A percentile compares a stretch with the other conserved stretches of the same genome.
These are phyloP conservation scores for Salpingus planirostris DNA, from an alignment of 2,888 invertebrate genomes.

Conservation along the genomic window DNA sequence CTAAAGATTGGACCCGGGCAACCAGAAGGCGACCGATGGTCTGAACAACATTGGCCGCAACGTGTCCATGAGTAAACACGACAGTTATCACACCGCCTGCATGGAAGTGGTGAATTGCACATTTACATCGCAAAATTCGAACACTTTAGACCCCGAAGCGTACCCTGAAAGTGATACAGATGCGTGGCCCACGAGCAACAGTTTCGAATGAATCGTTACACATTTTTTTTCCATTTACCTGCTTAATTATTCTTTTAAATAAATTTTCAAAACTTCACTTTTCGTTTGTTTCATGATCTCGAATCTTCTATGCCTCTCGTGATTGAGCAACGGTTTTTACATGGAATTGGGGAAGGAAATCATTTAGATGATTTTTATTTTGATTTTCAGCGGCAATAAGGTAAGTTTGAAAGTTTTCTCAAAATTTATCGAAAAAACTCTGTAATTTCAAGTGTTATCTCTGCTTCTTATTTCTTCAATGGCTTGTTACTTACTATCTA, in stretches of 20 bases:
- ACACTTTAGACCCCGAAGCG: slow-evolving; percentile 35
- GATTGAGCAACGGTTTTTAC: no score
- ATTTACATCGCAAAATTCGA: slow-evolving; percentile 44
- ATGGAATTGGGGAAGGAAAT: no score
- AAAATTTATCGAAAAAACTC: no score
- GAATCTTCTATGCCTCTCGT: no score
- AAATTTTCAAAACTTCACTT: no score
- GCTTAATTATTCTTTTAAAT: background rate
- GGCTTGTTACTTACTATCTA: no score
- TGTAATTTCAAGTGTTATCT: no score
- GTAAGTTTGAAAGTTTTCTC: no score
- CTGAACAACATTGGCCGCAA: slow-evolving; percentile 50
- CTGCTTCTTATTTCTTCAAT: no score
- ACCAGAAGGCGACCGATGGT: slow-evolving; percentile 55
- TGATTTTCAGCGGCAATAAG: no score
- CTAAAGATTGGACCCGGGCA: slow-evolving; percentile 57
- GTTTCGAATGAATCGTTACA: slow-evolving; percentile 3
- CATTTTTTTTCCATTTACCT: background rate
- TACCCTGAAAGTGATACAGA: slow-evolving; percentile 38
- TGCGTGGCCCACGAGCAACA: slow-evolving; percentile 30
- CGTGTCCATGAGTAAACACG: slow-evolving; percentile 40
- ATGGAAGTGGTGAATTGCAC: slow-evolving; percentile 45
- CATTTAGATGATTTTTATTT: no score
- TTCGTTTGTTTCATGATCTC: no score
- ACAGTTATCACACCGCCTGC: slow-evolving; percentile 46